Evolutionary conservation across 1,140 invertebrate species (phyloP).

Genomic region (Hyphantria cunea): DNA sequence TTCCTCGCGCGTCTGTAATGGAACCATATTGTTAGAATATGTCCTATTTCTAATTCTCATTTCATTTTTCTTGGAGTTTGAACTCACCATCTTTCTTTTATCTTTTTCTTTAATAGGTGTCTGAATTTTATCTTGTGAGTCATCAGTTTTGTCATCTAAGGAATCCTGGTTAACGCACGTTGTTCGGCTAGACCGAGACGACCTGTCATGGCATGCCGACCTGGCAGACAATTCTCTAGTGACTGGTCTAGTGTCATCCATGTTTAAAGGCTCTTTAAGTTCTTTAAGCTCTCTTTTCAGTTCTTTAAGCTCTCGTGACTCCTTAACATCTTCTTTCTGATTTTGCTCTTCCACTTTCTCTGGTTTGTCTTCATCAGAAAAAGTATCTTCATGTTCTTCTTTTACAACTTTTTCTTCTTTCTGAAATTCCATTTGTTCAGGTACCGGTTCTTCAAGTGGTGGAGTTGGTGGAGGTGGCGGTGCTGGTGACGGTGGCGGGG

Average conservation of each 20-base stretch:
- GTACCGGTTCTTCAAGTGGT: conserved; percentile 29
- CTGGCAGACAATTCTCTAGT: conserved; percentile 63
- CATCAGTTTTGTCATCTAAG: conserved; percentile 69
- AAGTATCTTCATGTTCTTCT: conserved; percentile 34
- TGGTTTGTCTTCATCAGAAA: conserved; percentile 47
- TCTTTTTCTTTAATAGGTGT: conserved; percentile 70
- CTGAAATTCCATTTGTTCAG: conserved; percentile 27
- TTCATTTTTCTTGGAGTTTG: conserved; percentile 9
- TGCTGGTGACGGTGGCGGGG: conserved; percentile 12
- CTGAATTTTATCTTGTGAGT: conserved; percentile 83
- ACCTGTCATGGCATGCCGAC: conserved; percentile 71
- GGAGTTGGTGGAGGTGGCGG: not conserved
- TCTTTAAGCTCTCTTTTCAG: conserved; percentile 1
- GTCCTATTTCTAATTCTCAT: conserved; percentile 7
- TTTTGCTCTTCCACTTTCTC: conserved; percentile 42
- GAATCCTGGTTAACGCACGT: conserved; percentile 68
- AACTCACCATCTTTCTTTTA: conserved; percentile 80
- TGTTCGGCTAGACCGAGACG: conserved; percentile 67
- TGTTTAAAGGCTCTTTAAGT: conserved; percentile 41
- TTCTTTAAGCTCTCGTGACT: conserved; percentile 21
- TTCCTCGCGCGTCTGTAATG: conserved; percentile 92
- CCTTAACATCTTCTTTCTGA: conserved; percentile 37
- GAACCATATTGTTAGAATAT: conserved; percentile 30
- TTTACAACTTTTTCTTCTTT: conserved; percentile 31
- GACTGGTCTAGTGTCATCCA: conserved; percentile 57